Base-by-base conservation (phyloP, 53 echinoderm and acorn worm genomes). In the Arbacia lixula region DNA sequence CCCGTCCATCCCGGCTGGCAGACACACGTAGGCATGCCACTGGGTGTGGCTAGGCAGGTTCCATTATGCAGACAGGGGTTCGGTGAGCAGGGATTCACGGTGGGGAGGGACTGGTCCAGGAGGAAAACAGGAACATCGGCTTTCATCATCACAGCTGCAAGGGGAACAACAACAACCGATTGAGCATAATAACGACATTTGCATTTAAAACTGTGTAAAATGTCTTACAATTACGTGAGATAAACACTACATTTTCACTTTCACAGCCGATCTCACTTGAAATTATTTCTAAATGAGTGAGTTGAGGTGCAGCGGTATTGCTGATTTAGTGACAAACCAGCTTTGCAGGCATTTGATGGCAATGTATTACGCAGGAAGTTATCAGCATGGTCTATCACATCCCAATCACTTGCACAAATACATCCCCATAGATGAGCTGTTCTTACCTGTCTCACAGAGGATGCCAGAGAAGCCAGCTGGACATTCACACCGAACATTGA, bases 11-110 rank as follows among this genome's bases (percentile, higher is more conserved):
- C 60, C 60, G 79, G 41, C 24, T 24, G 38, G 42, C 79, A 78
- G 39, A 36, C 21, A 39, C 79, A 78, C n/a, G 19, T 27, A 36
- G 26, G 39, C 6, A 27, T 21, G 27, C 60, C 79, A 16, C 39
- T 16, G 42, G 21, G 12, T 12, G 37, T 41, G 11, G 16, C 27
- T 12, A 60, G 12, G 60, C 79, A 78, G 60, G 79, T 78, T 6
- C 60, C 79, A 60, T 78, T 78, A 42, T 78, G 60, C 25, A 78
- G 60, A 30, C 79, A 78, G 12, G 79, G 79, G 79, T 19, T 58
- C 0, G 79, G 60, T 11, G 39, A 39, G 41, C 79, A 78, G 11
- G 79, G 27, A 20, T 56, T 36, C 9, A 0, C 55, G 22, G n/a
- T n/a, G n/a, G n/a, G n/a, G n/a, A n/a, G n/a, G n/a, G n/a, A n/a